Percentiles rank a stretch among this genome's conserved stretches.
phyloP scores from a whole-genome alignment of 2,797 vertebrate genomes.

The Naso thynnoides region DNA sequence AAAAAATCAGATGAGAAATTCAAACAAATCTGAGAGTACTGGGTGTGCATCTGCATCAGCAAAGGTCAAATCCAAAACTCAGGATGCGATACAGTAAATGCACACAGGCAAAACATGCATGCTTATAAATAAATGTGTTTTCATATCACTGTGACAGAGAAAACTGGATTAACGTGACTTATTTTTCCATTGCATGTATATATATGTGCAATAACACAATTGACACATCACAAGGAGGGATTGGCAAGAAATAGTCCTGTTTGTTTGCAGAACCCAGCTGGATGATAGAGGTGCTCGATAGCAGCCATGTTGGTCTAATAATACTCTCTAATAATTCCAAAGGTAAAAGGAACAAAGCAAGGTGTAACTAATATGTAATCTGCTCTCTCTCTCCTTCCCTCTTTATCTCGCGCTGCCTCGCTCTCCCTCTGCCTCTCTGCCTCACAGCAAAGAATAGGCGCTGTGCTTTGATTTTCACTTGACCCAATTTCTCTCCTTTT shows the following conservation, averaged over 20 bases:
- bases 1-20: conserved; percentile 1
- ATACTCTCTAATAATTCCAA: conserved; percentile 76
- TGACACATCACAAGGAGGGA: conserved; percentile 30
- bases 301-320: conserved; percentile 72
- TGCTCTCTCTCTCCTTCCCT: conserved; percentile 53
- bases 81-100: neutral
- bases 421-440: conserved; percentile 54
- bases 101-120: conserved; percentile 14
- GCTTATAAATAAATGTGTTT: conserved; percentile 34
- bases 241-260: conserved; percentile 41
- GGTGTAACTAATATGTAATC: conserved; percentile 80
- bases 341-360: conserved; percentile 76
- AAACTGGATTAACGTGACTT: conserved; percentile 43
- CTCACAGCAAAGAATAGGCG: conserved; percentile 68
- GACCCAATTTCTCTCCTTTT: conserved; percentile 80
- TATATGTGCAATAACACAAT: conserved; percentile 21
- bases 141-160: conserved; percentile 20
- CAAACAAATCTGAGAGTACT: conserved; percentile 12
- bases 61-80: conserved; percentile 7
- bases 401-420: conserved; percentile 34
- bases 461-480: conserved; percentile 78
- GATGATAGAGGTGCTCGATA: conserved; percentile 57
- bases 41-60: conserved; percentile 8
- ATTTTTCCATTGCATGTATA: conserved; percentile 19
- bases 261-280: conserved; percentile 54